Conservation (phyloP, 23 tunicate species). For the Ciona savignyi region DNA sequence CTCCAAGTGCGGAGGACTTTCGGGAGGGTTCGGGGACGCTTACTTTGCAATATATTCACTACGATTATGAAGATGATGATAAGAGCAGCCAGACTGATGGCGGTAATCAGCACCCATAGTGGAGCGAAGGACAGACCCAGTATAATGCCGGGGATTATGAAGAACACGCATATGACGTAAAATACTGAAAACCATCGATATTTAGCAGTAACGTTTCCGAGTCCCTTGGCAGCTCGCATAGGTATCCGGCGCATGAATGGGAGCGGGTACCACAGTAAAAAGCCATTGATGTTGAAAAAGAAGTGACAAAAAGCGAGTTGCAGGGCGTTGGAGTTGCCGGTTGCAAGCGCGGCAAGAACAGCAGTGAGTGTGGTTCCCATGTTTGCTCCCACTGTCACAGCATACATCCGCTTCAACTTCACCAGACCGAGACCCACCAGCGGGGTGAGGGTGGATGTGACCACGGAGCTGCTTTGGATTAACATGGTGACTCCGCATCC, state of each 20-base stretch:
- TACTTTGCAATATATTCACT: conserved; percentile 58
- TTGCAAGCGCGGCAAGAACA: conserved; percentile 72
- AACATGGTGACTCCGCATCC: conserved; percentile 53
- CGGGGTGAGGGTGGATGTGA: conserved; percentile 66
- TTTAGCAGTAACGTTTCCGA: conserved; percentile 78
- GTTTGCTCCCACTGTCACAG: conserved; percentile 68
- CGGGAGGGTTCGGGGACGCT: conserved; percentile 64
- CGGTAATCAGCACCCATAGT: conserved; percentile 40
- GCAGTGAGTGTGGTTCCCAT: conserved; percentile 78
- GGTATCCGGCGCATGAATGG: conserved; percentile 73
- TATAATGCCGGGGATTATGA: conserved; percentile 43
- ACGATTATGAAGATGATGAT: conserved; percentile 36
- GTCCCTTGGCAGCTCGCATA: conserved; percentile 41
- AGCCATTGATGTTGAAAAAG: conserved; percentile 82
- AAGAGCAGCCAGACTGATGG: conserved; percentile 24
- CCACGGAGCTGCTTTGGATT: conserved; percentile 68
- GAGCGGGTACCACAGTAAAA: conserved; percentile 76
- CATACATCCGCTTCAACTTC: conserved; percentile 61
- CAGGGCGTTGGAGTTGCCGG: conserved; percentile 20
- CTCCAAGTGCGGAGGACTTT: conserved; percentile 47
- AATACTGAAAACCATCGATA: conserved; percentile 86
- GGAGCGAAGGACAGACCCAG: conserved; percentile 54
- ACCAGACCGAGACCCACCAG: conserved; percentile 82
- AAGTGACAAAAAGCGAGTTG: conserved; percentile 77
- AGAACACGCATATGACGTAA: conserved; percentile 48